Evolutionary conservation across 2,888 invertebrate genomes (phyloP).

Genomic region (Crocallis elinguaria): DNA sequence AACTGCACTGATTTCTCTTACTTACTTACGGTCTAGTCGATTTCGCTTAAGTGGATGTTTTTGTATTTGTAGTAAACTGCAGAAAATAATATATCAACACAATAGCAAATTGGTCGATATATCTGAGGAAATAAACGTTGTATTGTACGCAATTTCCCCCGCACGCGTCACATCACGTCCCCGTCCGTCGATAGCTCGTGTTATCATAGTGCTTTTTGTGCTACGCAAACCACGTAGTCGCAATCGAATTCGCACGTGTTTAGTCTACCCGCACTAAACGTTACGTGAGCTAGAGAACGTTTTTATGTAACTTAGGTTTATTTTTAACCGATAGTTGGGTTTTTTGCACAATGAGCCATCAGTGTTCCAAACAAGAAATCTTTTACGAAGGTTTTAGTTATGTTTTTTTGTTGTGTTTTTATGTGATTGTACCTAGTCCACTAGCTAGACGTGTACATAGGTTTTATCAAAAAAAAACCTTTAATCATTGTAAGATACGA

Average conservation of each 20-base stretch:
- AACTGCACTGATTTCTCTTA: neutral
- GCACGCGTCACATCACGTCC: conserved; percentile 16
- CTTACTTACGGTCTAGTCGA: no score
- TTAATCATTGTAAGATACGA: no score
- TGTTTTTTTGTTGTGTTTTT: no score
- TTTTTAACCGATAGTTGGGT: no score
- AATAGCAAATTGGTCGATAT: conserved; percentile 29
- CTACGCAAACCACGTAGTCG: conserved; percentile 19
- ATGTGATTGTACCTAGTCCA: no score
- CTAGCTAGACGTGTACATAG: no score
- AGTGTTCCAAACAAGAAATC: no score
- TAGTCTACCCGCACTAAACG: conserved; percentile 7
- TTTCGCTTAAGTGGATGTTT: no score
- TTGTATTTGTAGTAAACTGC: conserved; percentile 13
- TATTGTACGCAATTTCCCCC: conserved; percentile 19
- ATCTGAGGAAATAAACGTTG: conserved; percentile 18
- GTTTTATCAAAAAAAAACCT: no score
- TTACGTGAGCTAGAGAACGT: conserved; percentile 12
- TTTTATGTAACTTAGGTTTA: no score
- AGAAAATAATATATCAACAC: conserved; percentile 12
- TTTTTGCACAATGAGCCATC: no score
- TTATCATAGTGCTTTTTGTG: conserved; percentile 17
- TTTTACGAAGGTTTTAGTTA: no score
- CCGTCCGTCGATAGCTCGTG: conserved; percentile 15
- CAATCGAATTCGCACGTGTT: conserved; percentile 21